Evolutionary conservation across 2,797 vertebrate genomes (phyloP), one percentile per base, ranked within the genome.

Genomic region (Cyprinella venusta): DNA sequence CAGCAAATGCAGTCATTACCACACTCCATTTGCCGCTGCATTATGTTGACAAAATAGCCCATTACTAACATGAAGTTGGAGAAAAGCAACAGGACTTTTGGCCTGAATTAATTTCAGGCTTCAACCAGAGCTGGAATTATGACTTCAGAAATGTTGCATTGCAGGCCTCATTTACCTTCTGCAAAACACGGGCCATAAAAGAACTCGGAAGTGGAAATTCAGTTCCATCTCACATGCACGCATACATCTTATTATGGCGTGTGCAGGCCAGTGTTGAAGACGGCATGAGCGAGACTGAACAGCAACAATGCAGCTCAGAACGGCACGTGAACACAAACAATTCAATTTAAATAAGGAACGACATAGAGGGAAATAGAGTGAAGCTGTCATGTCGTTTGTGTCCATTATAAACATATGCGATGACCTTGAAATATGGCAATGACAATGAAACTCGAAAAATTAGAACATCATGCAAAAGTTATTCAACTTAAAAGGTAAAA

Each of bases 31-130:
- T 93, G 90, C 92, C 89, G 88, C 83, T 80, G 90, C 91, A 92
- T 94, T 94, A 94, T 93, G 90, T 92, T 93, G 92, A 93, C 90
- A 92, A 92, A 94, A 94, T 88, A 86, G 83, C 78, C 89, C 90
- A 92, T 94, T 93, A 91, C 87, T 84, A 88, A 90, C 89, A 88
- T 85, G 84, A 91, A 88, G 88, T 91, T 88, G 90, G 64, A 76
- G n/a, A 79, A 85, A 90, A 86, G 88, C 90, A 88, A 90, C 61
- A 84, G 83, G 86, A 89, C 89, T 88, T 89, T 87, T 84, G 75
- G 65, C 74, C 85, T 87, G 90, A 92, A 92, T 92, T 87, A 90
- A 93, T 91, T 92, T 87, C 52, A 79, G 82, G 82, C 89, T 90
- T 90, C 86, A 87, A 89, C 85, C 80, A 82, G 84, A 85, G 79